Base-by-base conservation (phyloP, 2,797 vertebrate genomes). In the Diceros bicornis region DNA sequence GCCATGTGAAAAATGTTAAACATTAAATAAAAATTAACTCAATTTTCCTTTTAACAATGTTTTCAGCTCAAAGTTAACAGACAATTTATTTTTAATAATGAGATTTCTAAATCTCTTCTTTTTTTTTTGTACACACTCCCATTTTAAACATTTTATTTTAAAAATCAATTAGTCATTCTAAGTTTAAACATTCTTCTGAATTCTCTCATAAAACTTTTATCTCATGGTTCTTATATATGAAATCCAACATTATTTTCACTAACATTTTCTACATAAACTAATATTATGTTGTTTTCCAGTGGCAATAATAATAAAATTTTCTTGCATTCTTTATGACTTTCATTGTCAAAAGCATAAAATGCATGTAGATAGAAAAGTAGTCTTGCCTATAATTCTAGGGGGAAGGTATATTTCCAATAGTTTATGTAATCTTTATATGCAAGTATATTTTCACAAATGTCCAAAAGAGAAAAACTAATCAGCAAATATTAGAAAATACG, bases 21-120 rank as follows among this genome's bases (percentile, higher is more conserved):
- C 21, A 27, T 89, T 37, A 84, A 90, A 69, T 89, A 41, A 44
- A 93, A 83, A 61, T 83, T 82, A 82, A 78, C n/a, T 75, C 7
- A 10, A 57, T 13, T 66, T 55, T 41, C 20, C 4, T 68, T 52
- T 55, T 37, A 47, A 47, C 21, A 41, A 27, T 32, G 55, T 74
- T 74, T 85, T 79, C n/a, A 79, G 12, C 25, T 37, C 3, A 34
- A 59, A 75, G 32, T 69, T 34, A 82, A 55, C n/a, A 47, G 12
- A 50, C 5, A 91, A 50, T 69, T 52, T 91, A 79, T 78, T 84
- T 55, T 62, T 55, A 96, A 13, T 37, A 55, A 41, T 44, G 12
- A 62, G 2, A 69, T 41, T 84, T 84, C 8, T 47, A 34, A 62
- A 88, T 75, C 2, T 77, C 44, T 61, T 62, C 25, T 41, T 44